phyloP scores from a whole-genome alignment of 2,797 vertebrate species.

The Prionace glauca region DNA sequence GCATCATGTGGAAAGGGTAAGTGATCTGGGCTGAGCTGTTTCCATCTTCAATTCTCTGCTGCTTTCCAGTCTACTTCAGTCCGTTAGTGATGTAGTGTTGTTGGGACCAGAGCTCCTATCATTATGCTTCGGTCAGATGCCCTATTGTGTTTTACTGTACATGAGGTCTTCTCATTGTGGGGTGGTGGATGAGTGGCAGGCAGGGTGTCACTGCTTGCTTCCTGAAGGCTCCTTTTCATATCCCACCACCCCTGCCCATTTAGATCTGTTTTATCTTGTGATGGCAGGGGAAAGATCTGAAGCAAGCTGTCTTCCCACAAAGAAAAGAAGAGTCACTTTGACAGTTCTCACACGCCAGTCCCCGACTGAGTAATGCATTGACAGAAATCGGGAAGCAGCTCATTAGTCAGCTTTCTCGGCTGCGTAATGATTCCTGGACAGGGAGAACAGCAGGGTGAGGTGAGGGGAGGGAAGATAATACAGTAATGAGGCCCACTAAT shows the following conservation, averaged over 20 bases:
- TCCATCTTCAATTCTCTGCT: neutral
- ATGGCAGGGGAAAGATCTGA: neutral
- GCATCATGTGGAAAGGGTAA: slow-evolving; percentile 92
- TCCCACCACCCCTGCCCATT: neutral
- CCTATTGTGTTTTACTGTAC: neutral
- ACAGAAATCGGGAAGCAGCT: neutral
- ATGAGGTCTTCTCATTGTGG: neutral
- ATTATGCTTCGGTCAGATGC: neutral
- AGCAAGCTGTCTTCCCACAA: neutral
- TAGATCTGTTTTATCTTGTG: neutral
- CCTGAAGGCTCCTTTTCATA: neutral
- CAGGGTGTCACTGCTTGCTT: neutral
- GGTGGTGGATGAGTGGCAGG: neutral
- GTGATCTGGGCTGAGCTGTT: slow-evolving; percentile 38
- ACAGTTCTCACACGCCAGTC: neutral
- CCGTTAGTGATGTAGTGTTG: neutral
- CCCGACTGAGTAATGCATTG: neutral
- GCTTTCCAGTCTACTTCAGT: neutral
- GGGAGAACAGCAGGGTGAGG: neutral
- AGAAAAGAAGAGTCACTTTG: neutral
- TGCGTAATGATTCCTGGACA: neutral
- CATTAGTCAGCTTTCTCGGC: neutral
- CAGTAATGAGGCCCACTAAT: neutral
- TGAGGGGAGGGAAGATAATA: neutral
- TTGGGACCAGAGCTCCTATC: neutral